Percentiles rank a stretch among this genome's conserved stretches.
Conservation (phyloP, 2,113 vertebrate species). For the Neolamprologus fasciatus region DNA sequence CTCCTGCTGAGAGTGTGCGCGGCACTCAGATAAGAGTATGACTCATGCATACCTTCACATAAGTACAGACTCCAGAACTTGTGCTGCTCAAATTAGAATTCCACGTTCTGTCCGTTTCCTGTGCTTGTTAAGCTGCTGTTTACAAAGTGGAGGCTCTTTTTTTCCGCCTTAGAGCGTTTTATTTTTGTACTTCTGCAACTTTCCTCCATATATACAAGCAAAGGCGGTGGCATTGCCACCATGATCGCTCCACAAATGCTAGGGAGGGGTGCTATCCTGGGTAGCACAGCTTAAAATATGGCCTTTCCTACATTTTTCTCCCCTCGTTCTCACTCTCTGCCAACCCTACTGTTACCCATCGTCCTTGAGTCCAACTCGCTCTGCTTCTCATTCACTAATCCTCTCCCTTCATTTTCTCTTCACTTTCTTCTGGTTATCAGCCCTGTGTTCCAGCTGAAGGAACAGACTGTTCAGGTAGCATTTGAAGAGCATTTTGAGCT, state of each 20-base stretch:
- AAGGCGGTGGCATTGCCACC: background rate
- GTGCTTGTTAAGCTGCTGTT: background rate
- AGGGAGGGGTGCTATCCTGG: background rate
- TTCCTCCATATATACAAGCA: background rate
- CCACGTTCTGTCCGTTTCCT: background rate
- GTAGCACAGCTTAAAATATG: background rate
- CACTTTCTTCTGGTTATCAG: background rate
- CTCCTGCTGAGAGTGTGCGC: background rate
- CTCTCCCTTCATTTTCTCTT: background rate
- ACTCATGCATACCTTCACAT: constrained; percentile 4
- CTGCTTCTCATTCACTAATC: background rate
- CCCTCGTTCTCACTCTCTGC: background rate
- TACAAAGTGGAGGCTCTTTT: background rate
- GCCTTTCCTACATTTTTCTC: background rate
- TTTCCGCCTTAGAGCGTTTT: accelerated
- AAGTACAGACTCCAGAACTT: background rate
- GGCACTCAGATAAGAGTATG: background rate
- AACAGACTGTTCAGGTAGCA: constrained; percentile 8
- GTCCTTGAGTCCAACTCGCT: background rate
- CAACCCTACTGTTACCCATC: background rate
- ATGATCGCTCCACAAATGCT: background rate
- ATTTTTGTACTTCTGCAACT: background rate
- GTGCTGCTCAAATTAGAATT: background rate
- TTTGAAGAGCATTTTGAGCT: background rate
- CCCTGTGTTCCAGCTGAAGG: background rate